Conservation (phyloP, 2,888 invertebrate genomes). For the Caenorhabditis angaria region DNA sequence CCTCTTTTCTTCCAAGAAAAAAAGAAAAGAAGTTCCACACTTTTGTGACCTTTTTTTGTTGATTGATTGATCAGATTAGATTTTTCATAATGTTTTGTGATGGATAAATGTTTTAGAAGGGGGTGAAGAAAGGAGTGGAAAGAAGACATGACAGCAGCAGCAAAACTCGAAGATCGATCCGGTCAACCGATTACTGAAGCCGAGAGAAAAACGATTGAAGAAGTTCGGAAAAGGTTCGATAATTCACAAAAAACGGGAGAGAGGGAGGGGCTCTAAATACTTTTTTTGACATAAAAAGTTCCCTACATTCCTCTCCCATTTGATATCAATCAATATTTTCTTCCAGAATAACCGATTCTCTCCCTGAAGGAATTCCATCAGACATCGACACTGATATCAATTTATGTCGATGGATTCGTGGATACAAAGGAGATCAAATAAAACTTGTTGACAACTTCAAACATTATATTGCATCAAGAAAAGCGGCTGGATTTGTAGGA, state of each 20-base stretch:
- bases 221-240: slow-evolving; percentile 15
- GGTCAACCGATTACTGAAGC: slow-evolving; percentile 27
- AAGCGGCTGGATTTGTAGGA: slow-evolving; percentile 56
- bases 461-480: slow-evolving; percentile 48
- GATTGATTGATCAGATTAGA: no score
- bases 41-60: no score
- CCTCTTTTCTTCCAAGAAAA: no score
- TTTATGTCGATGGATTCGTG: slow-evolving; percentile 56
- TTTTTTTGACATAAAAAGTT: no score
- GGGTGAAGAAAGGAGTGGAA: background rate
- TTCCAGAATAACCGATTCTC: slow-evolving; percentile 27
- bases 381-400: slow-evolving; percentile 62
- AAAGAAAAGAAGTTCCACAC: no score
- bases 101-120: background rate
- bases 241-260: background rate
- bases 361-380: slow-evolving; percentile 50
- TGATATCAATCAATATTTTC: background rate
- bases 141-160: slow-evolving; percentile 10
- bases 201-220: slow-evolving; percentile 19
- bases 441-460: slow-evolving; percentile 49
- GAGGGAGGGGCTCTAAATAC: no score
- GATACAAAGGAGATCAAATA: slow-evolving; percentile 49
- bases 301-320: no score
- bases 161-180: slow-evolving; percentile 20
- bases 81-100: background rate